Conservation (phyloP, 2,797 vertebrate genomes). For the Aldrovandia affinis region DNA sequence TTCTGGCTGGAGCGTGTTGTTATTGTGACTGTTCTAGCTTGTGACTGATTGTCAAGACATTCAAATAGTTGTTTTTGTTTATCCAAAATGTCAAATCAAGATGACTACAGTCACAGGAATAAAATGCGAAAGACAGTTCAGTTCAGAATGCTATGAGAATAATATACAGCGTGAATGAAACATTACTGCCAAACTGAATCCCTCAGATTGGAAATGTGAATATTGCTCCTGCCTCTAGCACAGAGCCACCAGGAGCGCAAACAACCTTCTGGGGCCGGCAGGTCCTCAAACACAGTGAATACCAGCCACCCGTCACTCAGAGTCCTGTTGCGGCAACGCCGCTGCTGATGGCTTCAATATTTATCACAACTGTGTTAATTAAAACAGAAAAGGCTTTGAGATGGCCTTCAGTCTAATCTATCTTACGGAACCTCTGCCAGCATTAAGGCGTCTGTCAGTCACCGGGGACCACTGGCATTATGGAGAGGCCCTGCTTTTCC, state of each 20-base stretch:
- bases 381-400: conserved; percentile 73
- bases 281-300: neutral
- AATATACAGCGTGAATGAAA: too few relatives aligned
- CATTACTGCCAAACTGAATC: too few relatives aligned
- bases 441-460: conserved; percentile 65
- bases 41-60: neutral
- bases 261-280: neutral
- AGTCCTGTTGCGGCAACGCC: conserved; percentile 70
- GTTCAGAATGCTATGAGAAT: too few relatives aligned
- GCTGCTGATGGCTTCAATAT: conserved; percentile 75
- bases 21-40: neutral
- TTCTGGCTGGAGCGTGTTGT: neutral
- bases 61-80: neutral
- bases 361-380: conserved; percentile 83
- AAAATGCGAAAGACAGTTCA: neutral
- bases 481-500: conserved; percentile 41
- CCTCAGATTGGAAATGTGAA: conserved; percentile 5
- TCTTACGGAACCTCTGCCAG: conserved; percentile 75
- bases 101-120: neutral
- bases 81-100: conserved; percentile 18
- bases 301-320: conserved; percentile 11
- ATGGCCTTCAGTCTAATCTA: conserved; percentile 70
- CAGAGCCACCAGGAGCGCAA: neutral
- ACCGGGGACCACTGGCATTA: conserved; percentile 56
- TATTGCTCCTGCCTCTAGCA: neutral